A percentile compares a stretch with the other conserved stretches of the same genome.
These are phyloP conservation scores for Labroides dimidiatus DNA, from an alignment of 2,797 vertebrate species.

Conservation along the genomic window DNA sequence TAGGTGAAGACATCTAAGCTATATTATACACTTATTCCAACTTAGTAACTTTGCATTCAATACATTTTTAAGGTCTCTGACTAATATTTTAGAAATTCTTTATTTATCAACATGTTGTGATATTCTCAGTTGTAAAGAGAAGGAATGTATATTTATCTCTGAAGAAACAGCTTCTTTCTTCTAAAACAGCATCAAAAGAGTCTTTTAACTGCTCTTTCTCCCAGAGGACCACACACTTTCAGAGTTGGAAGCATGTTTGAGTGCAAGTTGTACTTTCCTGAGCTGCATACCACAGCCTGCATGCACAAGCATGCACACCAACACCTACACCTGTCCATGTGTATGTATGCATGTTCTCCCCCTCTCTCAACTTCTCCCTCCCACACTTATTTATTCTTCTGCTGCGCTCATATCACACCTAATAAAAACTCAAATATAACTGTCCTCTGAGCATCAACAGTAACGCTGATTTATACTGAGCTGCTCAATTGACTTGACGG, in stretches of 20 bases:
- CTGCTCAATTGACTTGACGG: slow-evolving; percentile 66
- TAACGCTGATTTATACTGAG: slow-evolving; percentile 63
- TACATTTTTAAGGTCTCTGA: not conserved
- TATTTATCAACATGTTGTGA: not conserved
- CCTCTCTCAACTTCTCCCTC: slow-evolving; percentile 6
- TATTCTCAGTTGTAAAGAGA: not conserved
- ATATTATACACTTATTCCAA: not conserved
- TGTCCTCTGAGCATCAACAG: slow-evolving; percentile 56
- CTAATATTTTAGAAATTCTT: not conserved
- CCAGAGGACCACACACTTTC: slow-evolving; percentile 11
- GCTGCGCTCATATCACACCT: slow-evolving; percentile 42
- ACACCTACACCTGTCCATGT: slow-evolving; percentile 27
- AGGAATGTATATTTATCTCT: slow-evolving; percentile 6
- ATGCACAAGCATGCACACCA: slow-evolving; percentile 56
- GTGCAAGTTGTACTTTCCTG: slow-evolving; percentile 20
- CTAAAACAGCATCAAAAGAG: slow-evolving; percentile 14
- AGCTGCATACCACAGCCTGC: slow-evolving; percentile 58
- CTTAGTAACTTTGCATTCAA: slow-evolving; percentile 10
- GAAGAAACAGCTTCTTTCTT: slow-evolving; percentile 12
- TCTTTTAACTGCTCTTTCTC: slow-evolving; percentile 18
- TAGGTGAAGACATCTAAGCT: not conserved
- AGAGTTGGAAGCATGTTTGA: not conserved
- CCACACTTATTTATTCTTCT: slow-evolving; percentile 32
- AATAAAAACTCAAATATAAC: slow-evolving; percentile 59
- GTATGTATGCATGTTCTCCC: slow-evolving; percentile 14